Percentiles rank a stretch among this genome's conserved stretches.
Conservation (phyloP, 2,888 invertebrate species). For the Notodonta dromedarius region DNA sequence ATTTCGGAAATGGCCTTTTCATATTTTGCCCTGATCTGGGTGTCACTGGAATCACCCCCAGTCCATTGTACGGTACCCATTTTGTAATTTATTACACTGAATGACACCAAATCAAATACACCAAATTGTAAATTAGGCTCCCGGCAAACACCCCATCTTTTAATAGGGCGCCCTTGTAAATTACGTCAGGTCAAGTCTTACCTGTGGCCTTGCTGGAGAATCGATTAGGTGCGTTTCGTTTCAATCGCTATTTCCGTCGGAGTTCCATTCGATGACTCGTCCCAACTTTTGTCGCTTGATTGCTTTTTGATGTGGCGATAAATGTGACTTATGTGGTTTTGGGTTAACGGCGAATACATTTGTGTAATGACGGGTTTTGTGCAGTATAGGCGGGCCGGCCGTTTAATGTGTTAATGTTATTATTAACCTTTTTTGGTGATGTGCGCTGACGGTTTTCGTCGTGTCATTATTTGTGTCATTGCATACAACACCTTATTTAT, state of each 20-base stretch:
- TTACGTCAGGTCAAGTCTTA: conserved; percentile 60
- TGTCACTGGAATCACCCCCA: too few species aligned
- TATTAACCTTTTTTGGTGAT: conserved; percentile 58
- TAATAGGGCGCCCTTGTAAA: conserved; percentile 58
- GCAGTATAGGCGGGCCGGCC: conserved; percentile 65
- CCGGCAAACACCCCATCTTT: conserved; percentile 49
- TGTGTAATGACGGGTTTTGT: conserved; percentile 73
- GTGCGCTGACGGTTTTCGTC: conserved; percentile 11
- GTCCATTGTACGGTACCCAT: too few species aligned
- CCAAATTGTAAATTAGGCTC: conserved; percentile 36
- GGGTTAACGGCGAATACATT: conserved; percentile 66
- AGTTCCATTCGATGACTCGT: conserved; percentile 66
- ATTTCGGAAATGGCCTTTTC: too few species aligned
- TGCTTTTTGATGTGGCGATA: conserved; percentile 82
- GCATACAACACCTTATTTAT: not conserved
- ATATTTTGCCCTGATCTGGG: too few species aligned
- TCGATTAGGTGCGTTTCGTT: conserved; percentile 74
- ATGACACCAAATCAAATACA: too few species aligned
- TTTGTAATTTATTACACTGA: too few species aligned
- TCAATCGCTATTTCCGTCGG: conserved; percentile 59
- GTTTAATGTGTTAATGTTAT: conserved; percentile 73
- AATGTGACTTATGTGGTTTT: conserved; percentile 82
- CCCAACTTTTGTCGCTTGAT: conserved; percentile 78
- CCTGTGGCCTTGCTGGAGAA: conserved; percentile 60
- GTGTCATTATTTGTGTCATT: not conserved